Conservation (phyloP, 1,140 invertebrate species). For the Halesus radiatus region DNA sequence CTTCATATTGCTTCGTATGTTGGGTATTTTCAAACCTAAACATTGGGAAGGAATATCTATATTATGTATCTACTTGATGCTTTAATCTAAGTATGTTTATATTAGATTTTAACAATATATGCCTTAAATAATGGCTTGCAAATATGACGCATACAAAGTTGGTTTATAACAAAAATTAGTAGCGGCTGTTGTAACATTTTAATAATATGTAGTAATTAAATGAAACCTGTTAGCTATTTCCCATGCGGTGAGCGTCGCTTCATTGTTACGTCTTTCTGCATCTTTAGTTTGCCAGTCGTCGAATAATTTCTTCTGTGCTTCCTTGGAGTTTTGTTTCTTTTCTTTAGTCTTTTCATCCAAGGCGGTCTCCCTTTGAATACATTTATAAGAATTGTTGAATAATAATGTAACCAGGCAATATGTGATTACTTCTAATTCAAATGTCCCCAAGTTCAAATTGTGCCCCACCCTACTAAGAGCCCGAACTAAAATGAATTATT, state of each 20-base stretch:
- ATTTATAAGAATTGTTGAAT: too few relatives aligned
- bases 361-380: background rate
- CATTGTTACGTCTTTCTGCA: conserved; percentile 59
- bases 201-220: background rate
- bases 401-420: too few relatives aligned
- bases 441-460: too few relatives aligned
- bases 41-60: background rate
- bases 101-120: too few relatives aligned
- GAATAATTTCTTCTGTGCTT: conserved; percentile 57
- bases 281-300: conserved; percentile 60
- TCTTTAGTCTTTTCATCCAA: conserved; percentile 30
- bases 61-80: too few relatives aligned
- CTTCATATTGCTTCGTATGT: conserved; percentile 62
- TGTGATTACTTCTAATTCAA: too few relatives aligned
- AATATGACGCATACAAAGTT: too few relatives aligned
- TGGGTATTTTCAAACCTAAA: conserved; percentile 65
- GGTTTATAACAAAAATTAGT: background rate
- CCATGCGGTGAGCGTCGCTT: conserved; percentile 61
- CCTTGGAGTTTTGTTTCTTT: conserved; percentile 55
- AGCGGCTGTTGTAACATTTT: background rate
- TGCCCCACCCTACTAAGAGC: too few relatives aligned
- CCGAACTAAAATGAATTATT: too few relatives aligned
- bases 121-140: too few relatives aligned
- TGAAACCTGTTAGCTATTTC: conserved; percentile 65
- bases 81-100: too few relatives aligned